These are phyloP conservation scores for Pterostichus niger DNA, from an alignment of 2,888 invertebrate species.

Conservation along the genomic window DNA sequence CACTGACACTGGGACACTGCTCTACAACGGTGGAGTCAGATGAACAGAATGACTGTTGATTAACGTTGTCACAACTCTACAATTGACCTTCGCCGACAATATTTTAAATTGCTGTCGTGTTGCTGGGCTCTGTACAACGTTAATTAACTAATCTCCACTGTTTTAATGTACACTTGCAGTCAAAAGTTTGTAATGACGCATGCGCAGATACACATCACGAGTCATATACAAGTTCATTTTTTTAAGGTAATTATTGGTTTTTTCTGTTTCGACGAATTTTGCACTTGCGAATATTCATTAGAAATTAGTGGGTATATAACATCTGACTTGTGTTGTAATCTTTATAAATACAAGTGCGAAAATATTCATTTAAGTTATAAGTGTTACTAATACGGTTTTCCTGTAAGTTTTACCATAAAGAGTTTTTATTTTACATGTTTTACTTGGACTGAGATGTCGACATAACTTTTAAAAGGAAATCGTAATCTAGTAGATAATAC, in stretches of 20 bases:
- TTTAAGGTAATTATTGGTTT: conserved; percentile 44
- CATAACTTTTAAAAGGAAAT: no score
- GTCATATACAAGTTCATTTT: not conserved
- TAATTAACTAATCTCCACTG: conserved; percentile 66
- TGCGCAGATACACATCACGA: no score
- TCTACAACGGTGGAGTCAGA: conserved; percentile 35
- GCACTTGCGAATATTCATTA: conserved; percentile 9
- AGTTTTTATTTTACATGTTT: no score
- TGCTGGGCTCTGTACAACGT: conserved; percentile 63
- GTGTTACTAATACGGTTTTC: no score
- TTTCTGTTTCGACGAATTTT: conserved; percentile 2
- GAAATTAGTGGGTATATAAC: not conserved
- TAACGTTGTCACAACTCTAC: conserved; percentile 67
- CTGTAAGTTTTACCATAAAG: no score
- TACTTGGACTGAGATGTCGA: no score
- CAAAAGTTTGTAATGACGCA: conserved; percentile 54
- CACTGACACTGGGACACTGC: not conserved
- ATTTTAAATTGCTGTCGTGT: conserved; percentile 67
- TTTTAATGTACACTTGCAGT: conserved; percentile 65
- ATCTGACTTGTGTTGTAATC: no score
- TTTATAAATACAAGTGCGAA: no score
- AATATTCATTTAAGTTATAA: no score
- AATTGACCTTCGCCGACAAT: conserved; percentile 67
- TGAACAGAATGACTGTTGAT: conserved; percentile 62
- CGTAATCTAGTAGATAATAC: no score